phyloP scores from a whole-genome alignment of 2,797 vertebrate species.

The Eremophila alpestris region DNA sequence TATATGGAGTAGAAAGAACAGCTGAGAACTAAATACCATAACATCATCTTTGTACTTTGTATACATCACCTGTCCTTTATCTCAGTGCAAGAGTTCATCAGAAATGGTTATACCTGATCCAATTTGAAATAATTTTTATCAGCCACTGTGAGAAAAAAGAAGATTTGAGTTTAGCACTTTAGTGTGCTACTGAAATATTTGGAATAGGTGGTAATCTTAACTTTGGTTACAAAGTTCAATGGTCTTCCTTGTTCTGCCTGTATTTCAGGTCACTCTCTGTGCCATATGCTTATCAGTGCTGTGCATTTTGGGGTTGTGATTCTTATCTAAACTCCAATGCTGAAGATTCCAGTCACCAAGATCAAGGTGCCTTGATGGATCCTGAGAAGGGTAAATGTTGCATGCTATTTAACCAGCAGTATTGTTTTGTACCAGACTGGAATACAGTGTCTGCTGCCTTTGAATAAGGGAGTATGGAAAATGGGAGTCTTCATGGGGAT shows the following conservation, averaged over 20 bases:
- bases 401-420: not conserved
- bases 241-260: not conserved
- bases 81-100: not conserved
- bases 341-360: conserved; percentile 80
- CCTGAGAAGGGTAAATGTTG: conserved; percentile 71
- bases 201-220: not conserved
- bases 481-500: not conserved
- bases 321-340: conserved; percentile 77
- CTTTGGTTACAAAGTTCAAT: not conserved
- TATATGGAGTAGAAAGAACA: not conserved
- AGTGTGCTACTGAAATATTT: not conserved
- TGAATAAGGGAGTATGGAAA: not conserved
- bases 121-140: not conserved
- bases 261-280: conserved; percentile 90
- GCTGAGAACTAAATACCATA: not conserved
- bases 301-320: conserved; percentile 92
- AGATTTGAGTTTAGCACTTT: not conserved
- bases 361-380: conserved; percentile 45
- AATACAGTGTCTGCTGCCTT: not conserved
- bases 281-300: conserved; percentile 98
- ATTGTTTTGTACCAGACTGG: not conserved
- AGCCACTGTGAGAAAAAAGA: not conserved
- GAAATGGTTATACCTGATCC: not conserved
- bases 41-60: not conserved
- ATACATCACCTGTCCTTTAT: not conserved